Conservation (phyloP, 2,888 invertebrate genomes). For the Hetaerina titia region DNA sequence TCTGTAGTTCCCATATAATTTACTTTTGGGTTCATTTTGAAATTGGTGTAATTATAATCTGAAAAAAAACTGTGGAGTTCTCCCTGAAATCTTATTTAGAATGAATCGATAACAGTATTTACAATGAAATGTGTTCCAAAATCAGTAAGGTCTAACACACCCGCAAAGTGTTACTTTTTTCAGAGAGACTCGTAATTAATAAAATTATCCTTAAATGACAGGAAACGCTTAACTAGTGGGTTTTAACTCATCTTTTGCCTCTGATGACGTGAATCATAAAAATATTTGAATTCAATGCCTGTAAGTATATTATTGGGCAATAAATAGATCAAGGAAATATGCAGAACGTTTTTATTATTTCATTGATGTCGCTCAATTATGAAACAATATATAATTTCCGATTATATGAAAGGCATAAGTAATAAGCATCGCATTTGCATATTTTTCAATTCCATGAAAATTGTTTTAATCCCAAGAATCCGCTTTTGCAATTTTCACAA, state of each 20-base stretch:
- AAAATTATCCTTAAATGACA: background rate
- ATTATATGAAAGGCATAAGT: background rate
- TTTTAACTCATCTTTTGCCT: background rate
- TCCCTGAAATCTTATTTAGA: no score
- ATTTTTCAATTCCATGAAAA: background rate
- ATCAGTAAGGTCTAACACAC: no score
- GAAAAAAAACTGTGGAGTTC: no score
- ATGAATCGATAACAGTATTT: no score
- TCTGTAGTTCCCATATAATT: no score
- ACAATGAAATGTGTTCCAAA: no score
- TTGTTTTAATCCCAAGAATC: background rate
- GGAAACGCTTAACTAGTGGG: background rate
- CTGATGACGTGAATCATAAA: background rate
- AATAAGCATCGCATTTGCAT: background rate
- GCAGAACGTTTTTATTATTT: background rate
- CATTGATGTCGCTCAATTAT: background rate
- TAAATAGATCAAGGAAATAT: background rate
- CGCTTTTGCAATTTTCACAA: background rate
- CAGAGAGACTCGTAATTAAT: background rate
- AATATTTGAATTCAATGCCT: background rate
- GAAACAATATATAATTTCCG: background rate
- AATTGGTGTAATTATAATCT: no score
- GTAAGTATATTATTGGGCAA: background rate
- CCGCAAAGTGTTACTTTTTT: no score
- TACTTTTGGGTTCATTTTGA: no score